Conservation (phyloP, 2,888 invertebrate species). For the Lithophane semibrunnea region DNA sequence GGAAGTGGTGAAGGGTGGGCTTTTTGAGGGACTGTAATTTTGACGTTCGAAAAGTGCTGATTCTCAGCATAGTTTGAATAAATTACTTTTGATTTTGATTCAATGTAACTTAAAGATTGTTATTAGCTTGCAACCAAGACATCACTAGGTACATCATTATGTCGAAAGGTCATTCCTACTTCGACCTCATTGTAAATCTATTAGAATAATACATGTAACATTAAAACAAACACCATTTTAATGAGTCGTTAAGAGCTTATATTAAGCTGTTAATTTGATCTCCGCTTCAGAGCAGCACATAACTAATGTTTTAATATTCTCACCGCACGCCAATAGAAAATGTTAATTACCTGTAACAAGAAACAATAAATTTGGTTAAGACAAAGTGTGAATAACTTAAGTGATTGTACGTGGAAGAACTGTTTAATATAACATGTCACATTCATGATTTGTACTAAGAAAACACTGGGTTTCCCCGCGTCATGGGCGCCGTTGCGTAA, state of each 20-base stretch:
- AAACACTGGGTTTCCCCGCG: constrained; percentile 40
- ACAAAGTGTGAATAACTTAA: constrained; percentile 58
- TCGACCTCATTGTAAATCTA: constrained; percentile 9
- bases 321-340: constrained; percentile 50
- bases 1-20: too few species aligned
- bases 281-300: constrained; percentile 25
- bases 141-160: neutral
- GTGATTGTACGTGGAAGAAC: constrained; percentile 44
- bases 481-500: constrained; percentile 35
- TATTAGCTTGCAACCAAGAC: neutral
- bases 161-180: constrained; percentile 21
- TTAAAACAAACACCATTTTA: constrained; percentile 43
- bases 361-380: constrained; percentile 63
- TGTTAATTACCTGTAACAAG: constrained; percentile 68
- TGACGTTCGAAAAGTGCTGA: too few species aligned
- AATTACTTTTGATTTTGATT: neutral
- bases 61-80: too few species aligned
- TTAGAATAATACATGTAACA: constrained; percentile 27
- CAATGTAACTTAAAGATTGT: neutral
- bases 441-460: constrained; percentile 31
- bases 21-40: too few species aligned
- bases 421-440: constrained; percentile 39
- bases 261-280: constrained; percentile 40
- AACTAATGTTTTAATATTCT: constrained; percentile 55
- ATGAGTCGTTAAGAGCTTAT: constrained; percentile 33